Evolutionary conservation across 2,888 invertebrate genomes (phyloP).

Genomic region (Aporophyla lueneburgensis): DNA sequence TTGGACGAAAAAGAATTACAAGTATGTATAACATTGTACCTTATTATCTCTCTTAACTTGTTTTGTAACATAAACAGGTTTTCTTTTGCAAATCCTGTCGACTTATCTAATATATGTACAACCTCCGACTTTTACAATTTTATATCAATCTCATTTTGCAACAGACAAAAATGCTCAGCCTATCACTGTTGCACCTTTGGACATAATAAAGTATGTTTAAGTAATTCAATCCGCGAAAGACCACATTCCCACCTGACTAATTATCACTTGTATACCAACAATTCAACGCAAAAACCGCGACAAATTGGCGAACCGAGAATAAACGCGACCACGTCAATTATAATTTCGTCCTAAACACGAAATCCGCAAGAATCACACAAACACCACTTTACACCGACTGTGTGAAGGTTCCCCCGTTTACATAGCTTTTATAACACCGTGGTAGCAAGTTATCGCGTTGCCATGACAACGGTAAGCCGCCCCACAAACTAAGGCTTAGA

Average conservation of each 20-base stretch:
- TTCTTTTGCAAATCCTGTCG: constrained; percentile 3
- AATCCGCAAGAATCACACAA: constrained; percentile 33
- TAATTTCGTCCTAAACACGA: constrained; percentile 23
- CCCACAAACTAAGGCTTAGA: constrained; percentile 59
- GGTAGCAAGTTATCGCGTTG: constrained; percentile 66
- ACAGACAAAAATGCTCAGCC: background rate
- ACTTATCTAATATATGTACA: background rate
- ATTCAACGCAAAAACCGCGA: constrained; percentile 13
- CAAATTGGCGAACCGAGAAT: background rate
- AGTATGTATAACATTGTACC: background rate
- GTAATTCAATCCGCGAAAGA: background rate
- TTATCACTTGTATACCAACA: constrained; percentile 28
- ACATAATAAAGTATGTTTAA: background rate
- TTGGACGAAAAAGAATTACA: background rate
- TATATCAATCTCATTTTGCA: background rate
- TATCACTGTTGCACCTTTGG: background rate
- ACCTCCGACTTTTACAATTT: background rate
- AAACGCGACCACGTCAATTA: constrained; percentile 34
- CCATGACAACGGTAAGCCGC: constrained; percentile 68
- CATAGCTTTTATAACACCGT: constrained; percentile 60
- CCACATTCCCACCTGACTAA: constrained; percentile 16
- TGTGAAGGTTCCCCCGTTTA: constrained; percentile 39
- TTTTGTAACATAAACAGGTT: background rate
- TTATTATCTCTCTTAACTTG: background rate
- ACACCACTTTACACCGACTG: constrained; percentile 60